Conservation (phyloP, 2,113 vertebrate species). For the Azemiops feae region DNA sequence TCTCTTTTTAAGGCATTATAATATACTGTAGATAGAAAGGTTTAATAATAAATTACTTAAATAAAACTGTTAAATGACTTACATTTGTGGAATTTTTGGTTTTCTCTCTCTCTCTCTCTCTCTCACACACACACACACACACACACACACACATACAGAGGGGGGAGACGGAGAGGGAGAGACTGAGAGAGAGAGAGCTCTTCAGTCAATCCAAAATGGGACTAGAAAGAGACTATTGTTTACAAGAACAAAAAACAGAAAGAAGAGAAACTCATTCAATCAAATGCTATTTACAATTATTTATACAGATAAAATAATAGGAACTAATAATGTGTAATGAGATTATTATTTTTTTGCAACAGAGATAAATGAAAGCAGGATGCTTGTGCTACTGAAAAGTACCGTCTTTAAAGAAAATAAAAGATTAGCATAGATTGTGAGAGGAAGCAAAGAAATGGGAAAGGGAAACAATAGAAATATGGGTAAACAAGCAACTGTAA, state of each 20-base stretch:
- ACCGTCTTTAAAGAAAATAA: not conserved
- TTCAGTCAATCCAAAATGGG: not conserved
- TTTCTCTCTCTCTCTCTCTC: not conserved
- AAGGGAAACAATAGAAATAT: not conserved
- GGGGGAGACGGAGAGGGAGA: fast-evolving
- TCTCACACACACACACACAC: too few relatives aligned
- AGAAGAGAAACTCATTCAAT: not conserved
- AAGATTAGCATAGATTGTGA: not conserved
- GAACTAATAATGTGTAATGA: not conserved
- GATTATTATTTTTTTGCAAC: not conserved
- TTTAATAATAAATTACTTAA: not conserved
- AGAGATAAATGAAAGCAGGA: not conserved
- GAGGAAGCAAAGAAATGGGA: not conserved
- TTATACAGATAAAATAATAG: not conserved
- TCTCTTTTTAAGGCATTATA: not conserved
- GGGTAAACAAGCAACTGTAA: not conserved
- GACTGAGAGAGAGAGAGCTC: too few relatives aligned
- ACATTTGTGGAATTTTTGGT: not conserved
- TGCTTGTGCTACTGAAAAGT: not conserved
- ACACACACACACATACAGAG: too few relatives aligned
- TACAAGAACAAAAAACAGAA: not conserved
- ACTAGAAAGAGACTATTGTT: not conserved
- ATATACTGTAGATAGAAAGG: not conserved
- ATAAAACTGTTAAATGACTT: not conserved
- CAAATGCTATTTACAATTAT: not conserved